Conservation (phyloP, 2,797 vertebrate genomes). For the Fratercula arctica region DNA sequence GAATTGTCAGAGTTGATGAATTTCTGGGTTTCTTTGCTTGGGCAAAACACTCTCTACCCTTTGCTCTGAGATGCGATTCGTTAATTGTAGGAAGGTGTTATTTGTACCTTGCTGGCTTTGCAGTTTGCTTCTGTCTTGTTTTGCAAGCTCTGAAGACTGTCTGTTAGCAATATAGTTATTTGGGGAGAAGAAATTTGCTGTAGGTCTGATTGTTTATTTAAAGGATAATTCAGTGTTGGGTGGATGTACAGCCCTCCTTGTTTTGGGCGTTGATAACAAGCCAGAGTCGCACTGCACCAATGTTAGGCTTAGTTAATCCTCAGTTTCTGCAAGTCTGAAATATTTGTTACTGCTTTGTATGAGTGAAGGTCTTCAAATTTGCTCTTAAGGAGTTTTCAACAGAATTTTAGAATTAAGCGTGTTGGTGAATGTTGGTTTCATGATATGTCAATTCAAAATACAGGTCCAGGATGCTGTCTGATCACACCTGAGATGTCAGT, state of each 20-base stretch:
- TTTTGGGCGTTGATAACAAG: neutral
- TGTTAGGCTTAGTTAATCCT: neutral
- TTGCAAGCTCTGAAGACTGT: neutral
- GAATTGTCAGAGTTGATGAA: neutral
- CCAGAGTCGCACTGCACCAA: neutral
- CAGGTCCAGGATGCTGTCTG: neutral
- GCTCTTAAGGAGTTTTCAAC: neutral
- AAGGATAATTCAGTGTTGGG: neutral
- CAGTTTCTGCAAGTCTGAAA: neutral
- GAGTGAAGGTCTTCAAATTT: neutral
- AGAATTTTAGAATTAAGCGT: neutral
- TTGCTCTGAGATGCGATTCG: neutral
- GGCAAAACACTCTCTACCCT: neutral
- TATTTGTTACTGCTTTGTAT: neutral
- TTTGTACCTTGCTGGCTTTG: neutral
- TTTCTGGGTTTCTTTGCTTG: neutral
- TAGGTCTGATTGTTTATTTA: neutral
- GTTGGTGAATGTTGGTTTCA: neutral
- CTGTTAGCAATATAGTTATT: neutral
- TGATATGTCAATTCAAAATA: neutral
- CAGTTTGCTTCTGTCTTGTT: neutral
- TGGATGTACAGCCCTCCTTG: neutral
- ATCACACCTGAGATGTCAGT: neutral
- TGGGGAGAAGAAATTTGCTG: neutral
- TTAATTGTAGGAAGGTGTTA: neutral